Evolutionary conservation across 2,888 invertebrate genomes (phyloP), one percentile per base, ranked within the genome.

Genomic region (Macrosoma leucophasiata): DNA sequence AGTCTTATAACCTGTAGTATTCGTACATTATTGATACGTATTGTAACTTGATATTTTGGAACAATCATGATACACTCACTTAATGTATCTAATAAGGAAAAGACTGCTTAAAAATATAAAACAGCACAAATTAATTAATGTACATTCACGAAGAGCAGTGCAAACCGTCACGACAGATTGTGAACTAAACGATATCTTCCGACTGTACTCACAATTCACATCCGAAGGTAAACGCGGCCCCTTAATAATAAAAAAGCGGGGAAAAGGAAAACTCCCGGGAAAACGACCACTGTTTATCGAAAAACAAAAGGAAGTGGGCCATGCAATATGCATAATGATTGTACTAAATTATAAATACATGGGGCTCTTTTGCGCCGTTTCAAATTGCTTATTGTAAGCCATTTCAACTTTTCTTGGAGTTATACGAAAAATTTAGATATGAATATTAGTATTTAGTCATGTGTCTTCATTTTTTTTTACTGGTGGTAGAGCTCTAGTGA

Each of bases 241-340:
- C 53, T 72, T 69, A 73, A 75, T 69, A 76, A 78, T 75, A 76
- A 77, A 74, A 74, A 74, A 58, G 56, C 59, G 58, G 59, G 54
- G 60, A 67, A 63, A 68, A 59, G 62, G 61, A 67, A 69, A 73
- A 63, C 64, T 65, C 51, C 43, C 45, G 41, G 34, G 57, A 58
- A 60, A 79, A 71, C 61, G 64, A 57, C 61, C 66, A 62, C 58
- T 72, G 72, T 77, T 79, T 77, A 76, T 74, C 58, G 74, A 62
- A 61, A 77, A 77, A 78, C 70, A 70, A 70, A 71, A 64, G 62
- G 70, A 68, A 69, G 63, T 64, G 64, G 58, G 59, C 62, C 69
- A 62, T 74, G 62, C 72, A 76, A 74, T 79, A 77, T 78, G 77
- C 76, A 78, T 77, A 77, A 75, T 72, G 73, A 72, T 74, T 72